Percentiles rank a stretch among this genome's conserved stretches.
Conservation (phyloP, 1,140 invertebrate genomes). For the Caenorhabditis briggsae region DNA sequence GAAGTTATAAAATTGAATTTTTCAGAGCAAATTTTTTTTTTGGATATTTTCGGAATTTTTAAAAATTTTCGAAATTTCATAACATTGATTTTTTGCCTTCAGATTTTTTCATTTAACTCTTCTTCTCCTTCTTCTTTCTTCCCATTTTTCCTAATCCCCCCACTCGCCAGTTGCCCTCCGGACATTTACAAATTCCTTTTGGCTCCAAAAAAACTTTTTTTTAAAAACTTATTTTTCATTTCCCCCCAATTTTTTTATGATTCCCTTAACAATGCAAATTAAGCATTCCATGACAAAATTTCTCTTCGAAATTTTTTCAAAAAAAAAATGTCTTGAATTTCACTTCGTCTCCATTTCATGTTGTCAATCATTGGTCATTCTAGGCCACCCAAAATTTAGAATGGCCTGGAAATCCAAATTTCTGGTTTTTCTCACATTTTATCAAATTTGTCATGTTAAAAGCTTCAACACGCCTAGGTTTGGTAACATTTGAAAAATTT, state of each 20-base stretch:
- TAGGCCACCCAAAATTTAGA: no score
- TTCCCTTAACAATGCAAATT: constrained; percentile 8
- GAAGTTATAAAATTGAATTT: not conserved
- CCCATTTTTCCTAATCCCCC: not conserved
- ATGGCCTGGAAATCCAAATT: no score
- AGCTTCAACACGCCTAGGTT: not conserved
- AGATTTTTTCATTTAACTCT: not conserved
- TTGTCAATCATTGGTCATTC: constrained; percentile 19
- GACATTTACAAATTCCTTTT: not conserved
- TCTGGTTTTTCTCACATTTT: no score
- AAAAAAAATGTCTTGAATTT: not conserved
- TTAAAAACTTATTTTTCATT: not conserved
- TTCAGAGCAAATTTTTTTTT: not conserved
- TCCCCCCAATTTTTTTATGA: no score
- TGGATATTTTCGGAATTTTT: no score
- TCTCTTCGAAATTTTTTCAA: not conserved
- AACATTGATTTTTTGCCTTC: not conserved
- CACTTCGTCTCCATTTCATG: constrained; percentile 13
- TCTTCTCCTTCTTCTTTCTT: not conserved
- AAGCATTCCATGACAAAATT: no score
- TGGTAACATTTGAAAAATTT: not conserved
- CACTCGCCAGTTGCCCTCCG: not conserved
- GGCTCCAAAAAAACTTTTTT: not conserved
- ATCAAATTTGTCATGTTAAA: not conserved
- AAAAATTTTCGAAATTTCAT: not conserved